Evolutionary conservation across 2,113 vertebrate species (phyloP).

Genomic region (Rhynchomys soricoides): DNA sequence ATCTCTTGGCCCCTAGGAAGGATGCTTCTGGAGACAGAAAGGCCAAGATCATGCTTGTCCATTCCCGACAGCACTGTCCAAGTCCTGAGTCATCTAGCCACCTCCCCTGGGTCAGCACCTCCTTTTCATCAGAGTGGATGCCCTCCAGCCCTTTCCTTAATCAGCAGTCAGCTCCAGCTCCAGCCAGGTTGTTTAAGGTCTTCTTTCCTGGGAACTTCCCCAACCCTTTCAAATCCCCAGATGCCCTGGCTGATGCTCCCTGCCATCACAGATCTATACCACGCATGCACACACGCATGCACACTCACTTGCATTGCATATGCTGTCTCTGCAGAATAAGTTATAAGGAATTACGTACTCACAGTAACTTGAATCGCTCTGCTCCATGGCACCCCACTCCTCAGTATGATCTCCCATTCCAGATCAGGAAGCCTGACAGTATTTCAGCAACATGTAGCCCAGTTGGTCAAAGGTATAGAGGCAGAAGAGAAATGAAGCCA

Average conservation of each 20-base stretch:
- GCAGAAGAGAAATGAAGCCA: background rate
- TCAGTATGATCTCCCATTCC: background rate
- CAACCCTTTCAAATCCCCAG: background rate
- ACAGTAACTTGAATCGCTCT: background rate
- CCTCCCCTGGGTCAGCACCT: background rate
- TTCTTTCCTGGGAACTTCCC: background rate
- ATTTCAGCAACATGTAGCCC: background rate
- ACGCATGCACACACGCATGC: background rate
- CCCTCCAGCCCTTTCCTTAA: background rate
- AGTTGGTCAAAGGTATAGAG: background rate
- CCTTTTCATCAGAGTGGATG: background rate
- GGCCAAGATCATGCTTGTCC: background rate
- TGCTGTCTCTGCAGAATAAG: background rate
- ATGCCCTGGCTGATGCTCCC: background rate
- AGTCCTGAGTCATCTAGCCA: background rate
- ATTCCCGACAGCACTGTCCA: background rate
- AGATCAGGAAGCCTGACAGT: background rate
- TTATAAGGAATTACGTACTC: background rate
- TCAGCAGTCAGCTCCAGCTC: background rate
- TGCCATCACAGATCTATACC: background rate
- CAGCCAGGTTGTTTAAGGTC: background rate
- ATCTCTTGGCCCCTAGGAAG: background rate
- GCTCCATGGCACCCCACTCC: background rate
- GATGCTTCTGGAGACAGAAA: conserved; percentile 34
- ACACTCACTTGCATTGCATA: background rate